These are phyloP conservation scores for Selene dorsalis DNA, from an alignment of 2,797 vertebrate species.

Conservation along the genomic window DNA sequence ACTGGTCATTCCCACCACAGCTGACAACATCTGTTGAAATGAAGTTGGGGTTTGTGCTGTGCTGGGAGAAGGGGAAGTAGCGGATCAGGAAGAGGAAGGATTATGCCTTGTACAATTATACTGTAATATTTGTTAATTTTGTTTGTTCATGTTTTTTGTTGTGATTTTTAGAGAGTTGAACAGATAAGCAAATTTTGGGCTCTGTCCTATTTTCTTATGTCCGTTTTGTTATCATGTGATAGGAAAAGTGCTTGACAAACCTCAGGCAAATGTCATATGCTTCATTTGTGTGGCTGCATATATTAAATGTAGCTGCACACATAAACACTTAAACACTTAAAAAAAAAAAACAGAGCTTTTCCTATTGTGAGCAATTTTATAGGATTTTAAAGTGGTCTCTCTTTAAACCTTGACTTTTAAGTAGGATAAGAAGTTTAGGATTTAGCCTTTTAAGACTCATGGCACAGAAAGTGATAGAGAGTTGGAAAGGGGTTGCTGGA, in stretches of 20 bases:
- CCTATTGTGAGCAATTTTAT: constrained; percentile 49
- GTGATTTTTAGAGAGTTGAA: background rate
- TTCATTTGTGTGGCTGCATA: constrained; percentile 6
- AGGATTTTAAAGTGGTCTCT: constrained; percentile 45
- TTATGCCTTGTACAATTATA: constrained; percentile 40
- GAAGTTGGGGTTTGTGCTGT: constrained; percentile 53
- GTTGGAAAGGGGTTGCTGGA: background rate
- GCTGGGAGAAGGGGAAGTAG: constrained; percentile 52
- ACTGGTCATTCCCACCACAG: constrained; percentile 54
- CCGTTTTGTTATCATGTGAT: background rate
- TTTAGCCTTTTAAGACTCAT: constrained; percentile 46
- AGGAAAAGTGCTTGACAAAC: constrained; percentile 5
- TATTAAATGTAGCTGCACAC: constrained; percentile 12
- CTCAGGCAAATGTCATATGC: background rate
- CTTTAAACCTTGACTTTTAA: constrained; percentile 63
- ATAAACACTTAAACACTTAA: constrained; percentile 17
- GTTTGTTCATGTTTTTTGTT: background rate
- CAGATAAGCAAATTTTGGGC: constrained; percentile 3
- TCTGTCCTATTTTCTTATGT: constrained; percentile 8
- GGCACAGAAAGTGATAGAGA: constrained; percentile 31
- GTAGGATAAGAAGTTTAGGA: constrained; percentile 63
- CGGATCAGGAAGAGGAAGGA: constrained; percentile 61
- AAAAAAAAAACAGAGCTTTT: constrained; percentile 25
- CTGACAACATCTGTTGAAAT: constrained; percentile 74
- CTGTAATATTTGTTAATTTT: constrained; percentile 25